Evolutionary conservation across 1,140 invertebrate species (phyloP).

Genomic region (Vollenhovia emeryi): DNA sequence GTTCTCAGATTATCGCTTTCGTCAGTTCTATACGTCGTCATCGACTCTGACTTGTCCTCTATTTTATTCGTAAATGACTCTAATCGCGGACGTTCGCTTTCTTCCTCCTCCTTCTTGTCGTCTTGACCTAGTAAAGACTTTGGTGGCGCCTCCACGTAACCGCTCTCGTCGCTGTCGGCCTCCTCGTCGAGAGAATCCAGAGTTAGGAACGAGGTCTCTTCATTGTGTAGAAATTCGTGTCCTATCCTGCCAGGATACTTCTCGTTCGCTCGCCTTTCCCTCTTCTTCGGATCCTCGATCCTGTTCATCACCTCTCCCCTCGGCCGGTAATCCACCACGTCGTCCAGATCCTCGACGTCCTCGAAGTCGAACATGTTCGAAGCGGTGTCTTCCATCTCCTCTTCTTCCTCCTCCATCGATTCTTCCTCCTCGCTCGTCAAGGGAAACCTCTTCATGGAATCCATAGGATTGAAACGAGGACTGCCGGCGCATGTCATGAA

Average conservation of each 20-base stretch:
- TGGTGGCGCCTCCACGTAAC: constrained; percentile 85
- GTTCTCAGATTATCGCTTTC: neutral
- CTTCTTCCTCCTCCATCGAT: constrained; percentile 77
- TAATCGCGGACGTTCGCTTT: neutral
- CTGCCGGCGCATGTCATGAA: constrained; percentile 82
- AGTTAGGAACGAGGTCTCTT: constrained; percentile 74
- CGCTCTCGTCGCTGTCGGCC: constrained; percentile 86
- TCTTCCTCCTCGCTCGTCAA: constrained; percentile 79
- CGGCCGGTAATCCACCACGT: constrained; percentile 83
- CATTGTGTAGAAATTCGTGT: constrained; percentile 67
- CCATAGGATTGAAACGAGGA: constrained; percentile 74
- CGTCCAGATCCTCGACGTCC: constrained; percentile 82
- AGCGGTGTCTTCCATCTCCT: constrained; percentile 65
- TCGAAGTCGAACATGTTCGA: constrained; percentile 82
- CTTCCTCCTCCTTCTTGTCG: constrained; percentile 70
- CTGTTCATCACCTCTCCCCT: constrained; percentile 78
- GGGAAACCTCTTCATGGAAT: constrained; percentile 74
- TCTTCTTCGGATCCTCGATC: constrained; percentile 71
- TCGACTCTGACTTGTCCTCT: neutral
- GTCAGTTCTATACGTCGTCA: neutral
- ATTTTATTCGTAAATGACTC: neutral
- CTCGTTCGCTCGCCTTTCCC: constrained; percentile 69
- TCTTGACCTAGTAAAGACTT: constrained; percentile 78
- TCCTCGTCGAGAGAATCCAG: constrained; percentile 81
- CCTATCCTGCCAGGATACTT: constrained; percentile 67